Evolutionary conservation across 1,140 invertebrate genomes (phyloP), one percentile per base, ranked within the genome.

Genomic region (Drosophila parabipectinata): DNA sequence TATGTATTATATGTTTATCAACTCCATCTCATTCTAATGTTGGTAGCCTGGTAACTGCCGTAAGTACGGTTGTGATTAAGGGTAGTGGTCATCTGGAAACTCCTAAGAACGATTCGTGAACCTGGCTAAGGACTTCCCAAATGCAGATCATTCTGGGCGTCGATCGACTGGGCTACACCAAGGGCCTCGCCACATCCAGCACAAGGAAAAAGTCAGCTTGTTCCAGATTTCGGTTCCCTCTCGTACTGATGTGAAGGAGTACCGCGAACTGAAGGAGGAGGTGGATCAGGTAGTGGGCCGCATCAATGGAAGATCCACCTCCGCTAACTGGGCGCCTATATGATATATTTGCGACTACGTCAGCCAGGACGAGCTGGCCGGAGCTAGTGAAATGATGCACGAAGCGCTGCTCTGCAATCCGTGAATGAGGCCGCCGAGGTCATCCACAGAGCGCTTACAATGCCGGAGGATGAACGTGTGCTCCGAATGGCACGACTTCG

Each of bases 371-470:
- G 96, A 97, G 83, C 87, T 98, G 28, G 97, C 97, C 60, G 97
- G 97, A 2, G 97, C 97, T 15, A 96, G 96, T 1, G 96, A 97
- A 90, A 97, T 96, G 93, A 98, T 98, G 97, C 96, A 97, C 91
- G 97, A 98, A 91, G 96, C 96, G 8, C 93, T 98, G 1, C 95
- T 97, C 45, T 97, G 97, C 81, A 98, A 98, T 92, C 97, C 97
- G 94, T 98, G 21, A 95, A 97, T 76, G 96, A 96, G 62, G 96
- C 96, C 10, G 96, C 97, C 24, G 96, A 98, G 92, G 95, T 97
- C 24, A 95, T 98, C 72, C 95, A 98, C 82, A 95, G 96, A 80
- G 97, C 97, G 0, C 92, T 98, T 1, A 97, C 96, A 18, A 98
- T 98, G 97, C 96, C 97, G 0, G 95, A 96, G 85, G 97, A 98